Evolutionary conservation across 2,797 vertebrate genomes (phyloP), one percentile per base, ranked within the genome.

Genomic region (Lagodon rhomboides): DNA sequence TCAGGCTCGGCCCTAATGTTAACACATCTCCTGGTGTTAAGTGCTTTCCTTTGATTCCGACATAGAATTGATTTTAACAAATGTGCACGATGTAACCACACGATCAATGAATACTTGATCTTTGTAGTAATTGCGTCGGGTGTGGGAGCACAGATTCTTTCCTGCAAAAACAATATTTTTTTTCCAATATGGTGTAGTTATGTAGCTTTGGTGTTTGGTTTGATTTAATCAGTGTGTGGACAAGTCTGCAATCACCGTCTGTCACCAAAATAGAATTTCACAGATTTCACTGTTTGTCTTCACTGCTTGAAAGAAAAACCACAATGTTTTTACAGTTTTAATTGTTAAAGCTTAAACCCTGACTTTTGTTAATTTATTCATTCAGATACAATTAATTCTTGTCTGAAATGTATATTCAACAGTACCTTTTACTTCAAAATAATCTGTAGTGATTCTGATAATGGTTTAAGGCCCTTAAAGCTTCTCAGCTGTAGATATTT

Each of bases 51-150:
- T 44, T 64, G 46, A 83, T 23, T 53, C 51, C 1, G 4, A 67
- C 47, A 50, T 56, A 12, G 15, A 74, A 64, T 74, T 68, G 58
- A 77, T 72, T 73, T 75, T 38, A 50, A 46, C n/a, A 69, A 81
- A 70, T 22, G 23, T 23, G 55, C 16, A 9, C 22, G 53, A 64
- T 66, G 77, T 56, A 64, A 82, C 41, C 49, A 34, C 51, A 64
- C 75, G 54, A 50, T 77, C 54, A 73, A 4, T 58, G 27, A 75
- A 63, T 59, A 56, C 1, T 43, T 73, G 20, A 79, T 50, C 64
- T 75, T 76, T 49, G 41, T 13, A 25, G 17, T 65, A 54, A 56
- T 23, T 67, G 22, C 6, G 49, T 56, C 17, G 3, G 16, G 6
- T 63, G 12, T 41, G 41, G 30, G 4, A 23, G 7, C 12, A 20